Base-by-base conservation (phyloP, 1,140 invertebrate genomes). In the Saccostrea cuccullata region DNA sequence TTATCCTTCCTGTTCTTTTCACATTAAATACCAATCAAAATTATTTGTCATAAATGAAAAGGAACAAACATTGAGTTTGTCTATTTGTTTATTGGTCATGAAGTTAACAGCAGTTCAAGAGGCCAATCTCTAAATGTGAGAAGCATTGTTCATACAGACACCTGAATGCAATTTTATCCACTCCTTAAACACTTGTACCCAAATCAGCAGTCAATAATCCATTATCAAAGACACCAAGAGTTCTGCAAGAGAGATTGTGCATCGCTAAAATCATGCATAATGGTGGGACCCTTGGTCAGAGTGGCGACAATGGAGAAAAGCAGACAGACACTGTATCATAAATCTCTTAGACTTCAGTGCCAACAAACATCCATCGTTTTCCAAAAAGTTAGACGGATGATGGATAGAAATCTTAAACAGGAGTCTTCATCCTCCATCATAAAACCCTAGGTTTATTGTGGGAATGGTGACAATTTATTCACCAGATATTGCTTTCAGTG, bases 381-480 rank as follows among this genome's bases (percentile, higher is more conserved):
- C 70, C 70, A 77, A 77, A 36, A n/a, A 77, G 0, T 36, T 77
- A 26, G 70, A 77, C 70, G 36, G 70, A 77, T 77, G 70, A 77
- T 77, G 70, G 70, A 77, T 77, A 36, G 26, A 77, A 77, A 77
- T 77, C 70, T 30, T 77, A 26, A 26, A 26, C 30, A 77, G 9
- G 2, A 77, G 70, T 77, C 70, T 77, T 77, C 70, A 77, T 77
- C 70, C 26, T 77, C 70, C 70, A 77, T 77, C 70, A 77, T 77
- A 77, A 77, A 77, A 30, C 9, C 26, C 26, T 13, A 15, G 23
- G 26, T 77, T 77, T 77, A 77, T 36, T 77, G 70, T 77, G 70
- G 26, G 70, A 77, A 77, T 77, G 70, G 70, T 77, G 70, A 77
- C 70, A 77, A 77, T 77, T 77, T 77, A 77, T 77, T 77, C 70